These are phyloP conservation scores for Trissoscelio sp. DNA, from an alignment of 2,888 invertebrate species.

Conservation along the genomic window DNA sequence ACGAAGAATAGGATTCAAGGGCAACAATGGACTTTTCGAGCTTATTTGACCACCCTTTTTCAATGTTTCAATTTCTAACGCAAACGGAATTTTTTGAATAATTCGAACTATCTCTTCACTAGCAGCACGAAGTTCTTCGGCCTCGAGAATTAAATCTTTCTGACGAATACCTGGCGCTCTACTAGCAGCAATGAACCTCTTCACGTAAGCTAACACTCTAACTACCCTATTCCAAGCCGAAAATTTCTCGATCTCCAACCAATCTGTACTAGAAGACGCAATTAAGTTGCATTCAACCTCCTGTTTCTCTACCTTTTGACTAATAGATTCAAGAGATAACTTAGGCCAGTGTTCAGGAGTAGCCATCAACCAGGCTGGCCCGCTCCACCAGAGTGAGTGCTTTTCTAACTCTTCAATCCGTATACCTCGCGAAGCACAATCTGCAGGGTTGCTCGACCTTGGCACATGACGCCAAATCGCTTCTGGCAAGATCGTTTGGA, in stretches of 20 bases:
- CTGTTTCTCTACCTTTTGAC: no score
- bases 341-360: slow-evolving; percentile 3
- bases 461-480: neutral
- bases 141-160: no score
- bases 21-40: neutral
- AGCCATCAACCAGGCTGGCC: neutral
- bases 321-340: no score
- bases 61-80: neutral
- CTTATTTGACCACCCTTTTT: neutral
- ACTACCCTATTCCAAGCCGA: neutral
- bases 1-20: slow-evolving; percentile 1
- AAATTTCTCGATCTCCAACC: no score
- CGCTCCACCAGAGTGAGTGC: slow-evolving; percentile 2
- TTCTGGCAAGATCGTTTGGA: neutral
- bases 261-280: no score
- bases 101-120: no score
- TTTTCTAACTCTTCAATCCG: neutral
- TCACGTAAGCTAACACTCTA: neutral
- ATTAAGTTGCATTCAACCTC: neutral
- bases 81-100: no score
- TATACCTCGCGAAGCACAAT: neutral
- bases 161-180: no score
- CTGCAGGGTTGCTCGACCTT: neutral
- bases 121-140: no score
- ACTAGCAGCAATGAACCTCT: no score